Evolutionary conservation across 2,888 invertebrate species (phyloP).

Genomic region (Raillietiella orientalis): DNA sequence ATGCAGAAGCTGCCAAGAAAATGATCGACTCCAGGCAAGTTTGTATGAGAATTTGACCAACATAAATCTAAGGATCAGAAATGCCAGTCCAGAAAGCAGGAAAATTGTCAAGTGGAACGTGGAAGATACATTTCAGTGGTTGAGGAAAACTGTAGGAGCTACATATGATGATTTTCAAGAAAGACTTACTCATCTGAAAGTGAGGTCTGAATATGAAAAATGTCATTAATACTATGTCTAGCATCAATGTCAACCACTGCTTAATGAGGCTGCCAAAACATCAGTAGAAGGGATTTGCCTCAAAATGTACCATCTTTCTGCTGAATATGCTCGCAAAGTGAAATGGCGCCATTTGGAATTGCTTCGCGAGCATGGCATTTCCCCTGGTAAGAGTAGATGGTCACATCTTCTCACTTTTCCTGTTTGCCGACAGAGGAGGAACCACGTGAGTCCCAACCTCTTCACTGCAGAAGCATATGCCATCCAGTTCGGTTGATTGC

Average conservation of each 20-base stretch:
- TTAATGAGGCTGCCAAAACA: constrained; percentile 69
- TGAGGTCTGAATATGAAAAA: constrained; percentile 7
- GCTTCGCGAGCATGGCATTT: constrained; percentile 56
- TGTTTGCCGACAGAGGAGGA: constrained; percentile 10
- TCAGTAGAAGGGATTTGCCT: constrained; percentile 83
- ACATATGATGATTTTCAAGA: constrained; percentile 68
- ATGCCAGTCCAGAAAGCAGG: constrained; percentile 64
- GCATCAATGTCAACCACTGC: constrained; percentile 79
- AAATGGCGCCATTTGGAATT: constrained; percentile 51
- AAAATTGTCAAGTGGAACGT: constrained; percentile 97
- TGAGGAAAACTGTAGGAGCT: constrained; percentile 65
- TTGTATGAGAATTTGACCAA: constrained; percentile 1
- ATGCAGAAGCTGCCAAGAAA: constrained; percentile 86
- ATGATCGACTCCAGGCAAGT: constrained; percentile 51
- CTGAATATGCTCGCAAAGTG: constrained; percentile 67
- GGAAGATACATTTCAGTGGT: constrained; percentile 86
- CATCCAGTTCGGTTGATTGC: constrained; percentile 72
- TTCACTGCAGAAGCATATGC: constrained; percentile 67
- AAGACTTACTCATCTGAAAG: constrained; percentile 56
- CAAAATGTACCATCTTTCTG: constrained; percentile 69
- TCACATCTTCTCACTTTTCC: no score
- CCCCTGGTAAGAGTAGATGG: no score
- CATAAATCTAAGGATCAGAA: constrained; percentile 17
- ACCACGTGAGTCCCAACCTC: constrained; percentile 21
- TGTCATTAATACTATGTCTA: constrained; percentile 9